phyloP scores from a whole-genome alignment of 2,888 invertebrate genomes.

The Drosophila conformis region DNA sequence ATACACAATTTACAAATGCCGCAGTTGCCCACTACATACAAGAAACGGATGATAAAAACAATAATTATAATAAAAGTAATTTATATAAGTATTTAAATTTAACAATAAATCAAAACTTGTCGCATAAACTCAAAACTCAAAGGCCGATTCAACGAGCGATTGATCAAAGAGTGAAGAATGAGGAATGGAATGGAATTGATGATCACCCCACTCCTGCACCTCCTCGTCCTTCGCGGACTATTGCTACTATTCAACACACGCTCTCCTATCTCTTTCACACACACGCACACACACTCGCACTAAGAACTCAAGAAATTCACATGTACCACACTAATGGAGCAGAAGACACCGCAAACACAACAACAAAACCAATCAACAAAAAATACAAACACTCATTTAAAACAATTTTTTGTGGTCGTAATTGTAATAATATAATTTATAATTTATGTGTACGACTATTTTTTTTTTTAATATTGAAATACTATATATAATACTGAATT shows the following conservation, averaged over 20 bases:
- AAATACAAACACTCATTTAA: conserved; percentile 65
- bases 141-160: conserved; percentile 14
- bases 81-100: conserved; percentile 79
- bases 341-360: conserved; percentile 33
- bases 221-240: background rate
- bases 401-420: conserved; percentile 71
- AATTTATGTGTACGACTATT: conserved; percentile 73
- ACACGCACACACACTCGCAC: conserved; percentile 22
- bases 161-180: conserved; percentile 24
- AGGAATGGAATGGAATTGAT: background rate
- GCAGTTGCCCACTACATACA: conserved; percentile 77
- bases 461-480: conserved; percentile 58
- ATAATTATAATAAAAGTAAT: conserved; percentile 79
- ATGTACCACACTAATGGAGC: conserved; percentile 26
- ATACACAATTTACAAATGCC: conserved; percentile 76
- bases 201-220: background rate
- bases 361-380: conserved; percentile 37
- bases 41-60: conserved; percentile 67
- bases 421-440: conserved; percentile 80
- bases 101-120: conserved; percentile 78
- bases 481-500: conserved; percentile 73
- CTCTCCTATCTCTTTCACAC: conserved; percentile 28
- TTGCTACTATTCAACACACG: conserved; percentile 26
- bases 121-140: conserved; percentile 54
- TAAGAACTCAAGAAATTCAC: conserved; percentile 24